Evolutionary conservation across 2,797 vertebrate genomes (phyloP), one percentile per base, ranked within the genome.

Genomic region (Sarcoramphus papa): DNA sequence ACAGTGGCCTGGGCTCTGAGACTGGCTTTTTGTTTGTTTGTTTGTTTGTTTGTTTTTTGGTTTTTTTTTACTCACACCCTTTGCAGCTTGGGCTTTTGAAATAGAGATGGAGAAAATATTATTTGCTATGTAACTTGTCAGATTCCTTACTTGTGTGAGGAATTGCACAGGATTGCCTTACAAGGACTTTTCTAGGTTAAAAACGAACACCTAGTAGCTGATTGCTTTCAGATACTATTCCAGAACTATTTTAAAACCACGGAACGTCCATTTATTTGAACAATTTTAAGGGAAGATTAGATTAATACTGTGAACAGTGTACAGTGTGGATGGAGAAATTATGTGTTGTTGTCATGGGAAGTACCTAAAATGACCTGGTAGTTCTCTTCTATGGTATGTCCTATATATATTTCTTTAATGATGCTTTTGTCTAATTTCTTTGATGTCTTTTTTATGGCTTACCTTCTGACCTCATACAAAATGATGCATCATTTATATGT

Each of bases 151-250:
- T 75, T 73, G 20, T 63, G 27, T 79, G 79, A 95, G 62, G 53
- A 88, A 81, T 90, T 91, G 76, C 53, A 40, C 1, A 5, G n/a
- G 48, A 78, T 47, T 96, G 70, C 47, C 40, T 86, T 73, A 33
- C 73, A 92, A 90, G 91, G 80, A 56, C 63, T 86, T 93, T 94
- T 84, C 62, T 85, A 92, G 73, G 69, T 84, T 88, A 90, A 90
- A 83, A 82, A 35, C 1, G 3, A 63, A 90, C 48, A 73, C n/a
- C 54, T 54, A 35, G 23, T 72, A 87, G 50, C 33, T 86, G 91
- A 93, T 93, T 94, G 56, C 81, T 90, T 95, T 92, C 86, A 90
- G 80, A 25, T 63, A 33, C 40, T 59, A 17, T 81, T 93, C 35
- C 43, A 74, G 50, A 73, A 69, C 48, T 70, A 16, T 86, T 85